Base-by-base conservation (phyloP, 2,113 vertebrate species). In the Carettochelys insculpta region DNA sequence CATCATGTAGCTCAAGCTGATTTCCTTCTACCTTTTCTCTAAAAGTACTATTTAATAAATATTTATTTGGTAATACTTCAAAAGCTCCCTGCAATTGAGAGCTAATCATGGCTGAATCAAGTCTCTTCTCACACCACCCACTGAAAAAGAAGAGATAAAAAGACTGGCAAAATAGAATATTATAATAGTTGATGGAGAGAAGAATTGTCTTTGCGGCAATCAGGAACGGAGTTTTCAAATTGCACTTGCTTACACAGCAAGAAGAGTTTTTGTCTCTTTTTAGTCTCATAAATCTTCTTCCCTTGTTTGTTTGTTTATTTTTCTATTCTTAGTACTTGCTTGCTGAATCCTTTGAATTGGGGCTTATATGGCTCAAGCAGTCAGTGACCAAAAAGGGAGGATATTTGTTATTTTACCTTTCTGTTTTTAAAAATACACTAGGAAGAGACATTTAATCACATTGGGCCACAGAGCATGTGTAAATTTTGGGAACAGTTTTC, bases 11-110 rank as follows among this genome's bases (percentile, higher is more conserved):
- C 3, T 94, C 29, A 48, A 94, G 43, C 8, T 29, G 93, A 80
- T 93, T 92, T 94, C 95, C n/a, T 94, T 93, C 27, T 79, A 76
- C 27, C n/a, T 85, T 93, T 95, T 96, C n/a, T 88, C 77, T 95
- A 73, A 90, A 94, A 77, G 6, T 52, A 27, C n/a, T 52, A 92
- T 90, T 93, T 68, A 95, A 95, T 92, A 96, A 89, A 81, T 96
- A 97, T 96, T 94, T 97, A 90, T 97, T 94, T 88, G 29, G 29
- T 54, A 92, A 92, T 79, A 80, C 17, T 87, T 91, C 38, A 81
- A 54, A 80, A 6, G 1, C 2, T 92, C 54, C 56, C 76, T 65
- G 41, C 80, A 51, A 79, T 51, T 87, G 4, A 93, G 85, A 47
- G 25, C 2, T 80, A 90, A 94, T 79, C 52, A 73, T 43, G 17